Evolutionary conservation across 2,888 invertebrate genomes (phyloP).

Genomic region (Plutella xylostella): DNA sequence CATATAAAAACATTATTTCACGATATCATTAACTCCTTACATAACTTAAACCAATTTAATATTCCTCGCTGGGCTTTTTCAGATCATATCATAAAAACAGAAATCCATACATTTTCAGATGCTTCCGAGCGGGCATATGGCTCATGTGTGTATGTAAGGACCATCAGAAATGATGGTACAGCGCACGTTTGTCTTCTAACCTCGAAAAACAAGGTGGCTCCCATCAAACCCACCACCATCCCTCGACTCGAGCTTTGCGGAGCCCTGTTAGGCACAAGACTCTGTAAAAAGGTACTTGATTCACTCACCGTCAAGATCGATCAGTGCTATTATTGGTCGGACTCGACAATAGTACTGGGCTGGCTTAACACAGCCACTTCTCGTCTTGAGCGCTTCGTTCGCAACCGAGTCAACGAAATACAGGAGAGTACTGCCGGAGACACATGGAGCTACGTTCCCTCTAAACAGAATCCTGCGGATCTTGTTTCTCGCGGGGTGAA

Average conservation of each 20-base stretch:
- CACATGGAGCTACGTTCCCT: conserved; percentile 2
- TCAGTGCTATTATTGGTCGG: not conserved
- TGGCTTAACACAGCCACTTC: not conserved
- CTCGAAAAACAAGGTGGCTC: conserved; percentile 11
- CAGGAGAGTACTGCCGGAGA: conserved; percentile 9
- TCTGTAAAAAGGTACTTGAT: not conserved
- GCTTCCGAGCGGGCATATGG: conserved; percentile 8
- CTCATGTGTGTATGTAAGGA: conserved; percentile 8
- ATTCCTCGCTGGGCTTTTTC: conserved; percentile 8
- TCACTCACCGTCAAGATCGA: not conserved
- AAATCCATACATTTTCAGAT: conserved; percentile 11
- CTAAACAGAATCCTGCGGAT: conserved; percentile 6
- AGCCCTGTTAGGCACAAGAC: not conserved
- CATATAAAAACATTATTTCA: conserved; percentile 2
- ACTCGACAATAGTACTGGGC: not conserved
- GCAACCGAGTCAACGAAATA: conserved; percentile 16
- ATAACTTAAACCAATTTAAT: not conserved
- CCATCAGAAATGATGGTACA: not conserved
- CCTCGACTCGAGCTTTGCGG: conserved; percentile 8
- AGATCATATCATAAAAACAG: not conserved
- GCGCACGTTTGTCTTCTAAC: conserved; percentile 3
- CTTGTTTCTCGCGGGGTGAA: not conserved
- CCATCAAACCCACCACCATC: conserved; percentile 4
- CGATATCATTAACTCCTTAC: conserved; percentile 1
- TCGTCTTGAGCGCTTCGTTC: conserved; percentile 16